Evolutionary conservation across 2,888 invertebrate genomes (phyloP), one percentile per base, ranked within the genome.

Genomic region (Rotaria sp.): DNA sequence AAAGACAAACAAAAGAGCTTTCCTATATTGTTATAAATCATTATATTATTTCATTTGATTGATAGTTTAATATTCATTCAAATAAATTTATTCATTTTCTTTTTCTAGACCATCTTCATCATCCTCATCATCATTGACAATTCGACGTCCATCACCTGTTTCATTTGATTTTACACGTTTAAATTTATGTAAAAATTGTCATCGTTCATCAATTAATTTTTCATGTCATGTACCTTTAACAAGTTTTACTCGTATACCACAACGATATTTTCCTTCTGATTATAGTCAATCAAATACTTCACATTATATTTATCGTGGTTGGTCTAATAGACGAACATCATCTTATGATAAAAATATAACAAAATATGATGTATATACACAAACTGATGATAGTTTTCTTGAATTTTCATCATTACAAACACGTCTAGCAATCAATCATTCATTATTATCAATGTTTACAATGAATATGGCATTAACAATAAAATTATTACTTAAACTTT

Each of bases 171-270:
- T 75, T 24, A 75, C 75, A n/a, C 24, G 21, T 3, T 7, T 41
- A 41, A 41, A 75, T 45, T 5, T 75, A 75, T 75, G 75, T 45
- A 75, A 38, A 41, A 75, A 75, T 75, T 75, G 75, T 75, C 41
- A 26, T 26, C 67, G 67, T 67, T 67, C 67, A 67, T 75, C 38
- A 18, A 13, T n/a, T 1, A 38, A 7, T 41, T 41, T 41, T 38
- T 26, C 41, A 24, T 75, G 21, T 38, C 38, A 38, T 26, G 8
- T 75, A n/a, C 75, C 75, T 5, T 11, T 75, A 38, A 75, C 75
- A 45, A 75, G 75, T 75, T 75, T 75, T 41, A 75, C 75, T 75
- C 75, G 75, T 45, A 24, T 75, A 75, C n/a, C 75, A 75, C 75
- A 38, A 26, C 38, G 45, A 75, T 21, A 75, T 41, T 75, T 75